Percentiles rank a stretch among this genome's conserved stretches.
Evolutionary conservation across 2,888 invertebrate genomes (phyloP).

Genomic region (Dicranocentrus wangi): DNA sequence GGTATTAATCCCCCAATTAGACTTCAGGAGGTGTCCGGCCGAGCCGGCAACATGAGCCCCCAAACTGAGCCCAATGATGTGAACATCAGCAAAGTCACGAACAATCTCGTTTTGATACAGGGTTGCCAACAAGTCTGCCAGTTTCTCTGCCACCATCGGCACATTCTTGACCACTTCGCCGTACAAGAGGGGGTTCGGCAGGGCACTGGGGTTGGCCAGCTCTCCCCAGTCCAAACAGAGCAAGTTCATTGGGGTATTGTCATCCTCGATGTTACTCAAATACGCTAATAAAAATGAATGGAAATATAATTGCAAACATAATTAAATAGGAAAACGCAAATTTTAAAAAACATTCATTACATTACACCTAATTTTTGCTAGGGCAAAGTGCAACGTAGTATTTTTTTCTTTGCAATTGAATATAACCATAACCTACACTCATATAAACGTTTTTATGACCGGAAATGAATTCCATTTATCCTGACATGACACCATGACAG

Average conservation of each 20-base stretch:
- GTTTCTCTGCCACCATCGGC: constrained; percentile 63
- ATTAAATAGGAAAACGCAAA: neutral
- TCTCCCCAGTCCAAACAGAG: constrained; percentile 67
- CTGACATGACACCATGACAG: too few relatives aligned
- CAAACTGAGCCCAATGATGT: constrained; percentile 61
- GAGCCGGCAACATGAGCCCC: constrained; percentile 65
- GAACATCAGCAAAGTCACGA: constrained; percentile 61
- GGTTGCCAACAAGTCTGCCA: constrained; percentile 62
- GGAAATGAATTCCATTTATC: too few relatives aligned
- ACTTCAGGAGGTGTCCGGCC: constrained; percentile 58
- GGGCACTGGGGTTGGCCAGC: constrained; percentile 63
- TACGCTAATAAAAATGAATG: constrained; percentile 42
- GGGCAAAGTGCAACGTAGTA: too few relatives aligned
- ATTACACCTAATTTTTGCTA: too few relatives aligned
- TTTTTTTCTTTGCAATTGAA: too few relatives aligned
- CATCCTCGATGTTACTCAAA: constrained; percentile 50
- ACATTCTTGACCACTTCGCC: constrained; percentile 64
- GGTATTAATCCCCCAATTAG: constrained; percentile 56
- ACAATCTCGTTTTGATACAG: constrained; percentile 60
- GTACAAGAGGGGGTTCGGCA: constrained; percentile 64
- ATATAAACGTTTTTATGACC: too few relatives aligned
- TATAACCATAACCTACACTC: too few relatives aligned
- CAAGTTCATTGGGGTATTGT: constrained; percentile 61
- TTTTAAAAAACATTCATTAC: neutral
- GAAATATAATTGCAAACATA: neutral